Percentiles rank a stretch among this genome's conserved stretches.
Conservation (phyloP, 2,888 invertebrate species). For the Cyclophora albipunctata region DNA sequence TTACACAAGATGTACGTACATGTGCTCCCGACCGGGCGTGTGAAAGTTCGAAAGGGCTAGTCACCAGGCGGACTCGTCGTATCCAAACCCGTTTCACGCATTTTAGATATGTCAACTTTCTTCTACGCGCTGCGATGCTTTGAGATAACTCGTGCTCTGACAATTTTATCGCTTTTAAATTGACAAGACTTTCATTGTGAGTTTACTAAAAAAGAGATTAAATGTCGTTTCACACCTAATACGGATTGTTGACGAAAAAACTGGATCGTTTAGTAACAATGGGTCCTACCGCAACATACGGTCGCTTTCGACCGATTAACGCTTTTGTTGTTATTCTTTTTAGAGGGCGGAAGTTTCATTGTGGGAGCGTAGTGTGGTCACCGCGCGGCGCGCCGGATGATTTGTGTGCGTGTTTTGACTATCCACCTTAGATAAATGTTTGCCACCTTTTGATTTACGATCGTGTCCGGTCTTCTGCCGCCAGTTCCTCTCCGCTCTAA, state of each 20-base stretch:
- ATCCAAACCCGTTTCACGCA: constrained; percentile 57
- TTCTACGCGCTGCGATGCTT: constrained; percentile 37
- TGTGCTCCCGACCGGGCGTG: constrained; percentile 45
- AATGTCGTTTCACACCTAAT: constrained; percentile 47
- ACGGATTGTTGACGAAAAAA: constrained; percentile 25
- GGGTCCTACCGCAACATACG: constrained; percentile 41
- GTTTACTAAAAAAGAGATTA: constrained; percentile 34
- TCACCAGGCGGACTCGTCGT: constrained; percentile 36
- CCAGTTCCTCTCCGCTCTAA: constrained; percentile 17
- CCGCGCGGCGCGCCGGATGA: constrained; percentile 42
- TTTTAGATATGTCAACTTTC: constrained; percentile 59
- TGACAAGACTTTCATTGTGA: constrained; percentile 38
- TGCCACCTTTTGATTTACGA: constrained; percentile 31
- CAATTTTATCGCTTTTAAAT: constrained; percentile 47
- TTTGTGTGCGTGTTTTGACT: constrained; percentile 59
- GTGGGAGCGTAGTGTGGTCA: constrained; percentile 47
- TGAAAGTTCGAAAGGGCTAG: constrained; percentile 65
- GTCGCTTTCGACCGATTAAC: constrained; percentile 37
- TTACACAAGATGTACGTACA: constrained; percentile 45
- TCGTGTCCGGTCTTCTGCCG: constrained; percentile 26
- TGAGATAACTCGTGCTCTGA: constrained; percentile 36
- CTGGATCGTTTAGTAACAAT: constrained; percentile 26
- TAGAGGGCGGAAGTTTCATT: constrained; percentile 52
- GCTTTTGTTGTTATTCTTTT: constrained; percentile 36
- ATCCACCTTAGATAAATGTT: constrained; percentile 42